Evolutionary conservation across 2,113 vertebrate genomes (phyloP).

Genomic region (Pseudorhombus dupliciocellatus): DNA sequence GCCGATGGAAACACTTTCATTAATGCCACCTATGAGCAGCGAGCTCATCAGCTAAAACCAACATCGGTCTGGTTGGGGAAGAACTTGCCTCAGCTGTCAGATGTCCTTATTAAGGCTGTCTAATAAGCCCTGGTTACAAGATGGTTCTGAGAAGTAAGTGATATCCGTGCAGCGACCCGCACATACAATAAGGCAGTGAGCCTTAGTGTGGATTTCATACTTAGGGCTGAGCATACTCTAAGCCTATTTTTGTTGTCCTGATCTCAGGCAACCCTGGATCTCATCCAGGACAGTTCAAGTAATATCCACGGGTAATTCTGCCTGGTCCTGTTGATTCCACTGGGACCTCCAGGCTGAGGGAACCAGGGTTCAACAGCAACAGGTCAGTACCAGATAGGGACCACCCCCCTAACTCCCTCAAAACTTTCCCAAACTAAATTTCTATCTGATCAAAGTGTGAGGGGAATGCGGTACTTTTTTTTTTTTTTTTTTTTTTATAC

Average conservation of each 20-base stretch:
- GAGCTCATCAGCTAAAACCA: slow-evolving; percentile 62
- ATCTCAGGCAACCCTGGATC: slow-evolving; percentile 72
- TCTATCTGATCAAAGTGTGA: slow-evolving; percentile 2
- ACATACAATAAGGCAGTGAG: slow-evolving; percentile 68
- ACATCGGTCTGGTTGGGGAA: slow-evolving; percentile 43
- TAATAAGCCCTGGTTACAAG: slow-evolving; percentile 78
- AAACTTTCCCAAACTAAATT: background rate
- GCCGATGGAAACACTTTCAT: slow-evolving; percentile 51
- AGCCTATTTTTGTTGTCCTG: slow-evolving; percentile 81
- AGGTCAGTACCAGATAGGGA: background rate
- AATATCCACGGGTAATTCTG: slow-evolving; percentile 63
- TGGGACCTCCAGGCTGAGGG: slow-evolving; percentile 35
- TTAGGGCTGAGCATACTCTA: slow-evolving; percentile 67
- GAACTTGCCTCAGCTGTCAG: slow-evolving; percentile 75
- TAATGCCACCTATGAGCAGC: slow-evolving; percentile 30
- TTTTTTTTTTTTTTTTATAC: background rate
- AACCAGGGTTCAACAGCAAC: background rate
- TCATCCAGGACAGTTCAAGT: slow-evolving; percentile 70
- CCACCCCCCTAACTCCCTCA: background rate
- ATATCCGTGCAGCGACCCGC: slow-evolving; percentile 54
- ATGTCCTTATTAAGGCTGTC: slow-evolving; percentile 76
- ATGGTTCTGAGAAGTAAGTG: slow-evolving; percentile 74
- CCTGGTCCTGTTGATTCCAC: slow-evolving; percentile 26
- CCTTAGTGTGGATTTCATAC: slow-evolving; percentile 76
- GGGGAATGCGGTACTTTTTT: slow-evolving; percentile 11